Evolutionary conservation across 2,888 invertebrate species (phyloP), one percentile per base, ranked within the genome.

Genomic region (Tipula confusa): DNA sequence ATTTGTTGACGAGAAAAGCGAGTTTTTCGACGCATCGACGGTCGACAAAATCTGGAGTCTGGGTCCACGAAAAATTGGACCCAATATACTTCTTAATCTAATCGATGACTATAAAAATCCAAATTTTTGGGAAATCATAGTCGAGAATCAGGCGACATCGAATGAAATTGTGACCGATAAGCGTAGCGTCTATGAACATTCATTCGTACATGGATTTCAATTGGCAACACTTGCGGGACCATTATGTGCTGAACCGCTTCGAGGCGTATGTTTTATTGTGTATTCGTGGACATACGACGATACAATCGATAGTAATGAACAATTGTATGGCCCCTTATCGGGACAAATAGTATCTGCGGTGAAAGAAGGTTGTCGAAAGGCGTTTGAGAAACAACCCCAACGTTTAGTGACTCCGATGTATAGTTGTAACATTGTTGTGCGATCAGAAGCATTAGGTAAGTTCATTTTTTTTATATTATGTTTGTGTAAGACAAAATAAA

Each of bases 401-500:
- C 92, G 98, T 82, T 90, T 99, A 29, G 96, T 99, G 92, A 96
- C 96, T 1, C 98, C 99, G 3, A 98, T 99, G 96, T 99, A 97
- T 88, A 91, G 92, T 85, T 93, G 93, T 88, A 94, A 93, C 86
- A 95, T 98, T 85, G 93, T 95, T 85, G 96, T 95, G 29, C 95
- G 95, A 86, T 94, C 95, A 38, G 96, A 97, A 90, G 95, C 96
- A 85, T 91, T 97, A 87, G 97, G 97, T 95, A 89, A 94, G 94
- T 92, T n/a, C 15, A 80, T 80, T 29, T 29, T 80, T 3, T 43
- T n/a, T 15, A 38, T 13, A 33, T 33, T 33, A n/a, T n/a, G n/a
- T n/a, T n/a, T n/a, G n/a, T n/a, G n/a, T n/a, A n/a, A n/a, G n/a
- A n/a, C n/a, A n/a, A n/a, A n/a, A n/a, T n/a, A n/a, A n/a, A n/a